A percentile compares a stretch with the other conserved stretches of the same genome.
phyloP scores from a whole-genome alignment of 2,797 vertebrate genomes.

The Petrocephalus schoutedeni region DNA sequence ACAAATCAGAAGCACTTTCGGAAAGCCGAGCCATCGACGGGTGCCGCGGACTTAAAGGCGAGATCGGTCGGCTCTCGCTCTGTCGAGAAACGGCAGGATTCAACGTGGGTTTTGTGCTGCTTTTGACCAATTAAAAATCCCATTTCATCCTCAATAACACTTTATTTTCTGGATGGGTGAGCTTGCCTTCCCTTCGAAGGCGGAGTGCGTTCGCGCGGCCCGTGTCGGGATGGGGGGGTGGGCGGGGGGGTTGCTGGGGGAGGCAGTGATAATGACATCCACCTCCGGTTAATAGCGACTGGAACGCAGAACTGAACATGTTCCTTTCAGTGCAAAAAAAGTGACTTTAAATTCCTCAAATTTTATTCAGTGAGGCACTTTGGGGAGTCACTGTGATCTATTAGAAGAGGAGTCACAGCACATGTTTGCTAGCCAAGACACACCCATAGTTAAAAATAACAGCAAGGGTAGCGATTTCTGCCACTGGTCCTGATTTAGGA shows the following conservation, averaged over 20 bases:
- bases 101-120: constrained; percentile 47
- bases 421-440: constrained; percentile 26
- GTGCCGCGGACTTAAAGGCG: constrained; percentile 50
- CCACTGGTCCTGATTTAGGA: not conserved
- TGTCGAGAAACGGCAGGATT: constrained; percentile 44
- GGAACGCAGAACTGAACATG: constrained; percentile 35
- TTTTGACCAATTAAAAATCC: constrained; percentile 72
- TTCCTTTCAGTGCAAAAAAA: constrained; percentile 46
- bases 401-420: constrained; percentile 28
- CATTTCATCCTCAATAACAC: constrained; percentile 70
- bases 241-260: not conserved
- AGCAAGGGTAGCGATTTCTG: not conserved
- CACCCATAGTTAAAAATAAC: constrained; percentile 28
- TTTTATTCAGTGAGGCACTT: not conserved
- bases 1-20: constrained; percentile 42
- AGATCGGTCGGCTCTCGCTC: constrained; percentile 57
- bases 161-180: constrained; percentile 60
- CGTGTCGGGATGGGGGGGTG: not conserved
- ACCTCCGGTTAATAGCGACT: constrained; percentile 38
- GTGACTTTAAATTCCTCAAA: constrained; percentile 43
- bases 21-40: constrained; percentile 46
- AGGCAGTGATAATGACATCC: constrained; percentile 32
- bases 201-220: not conserved
- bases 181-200: constrained; percentile 33
- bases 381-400: not conserved